Evolutionary conservation across 2,113 vertebrate species (phyloP), one percentile per base, ranked within the genome.

Genomic region (Sturnira hondurensis): DNA sequence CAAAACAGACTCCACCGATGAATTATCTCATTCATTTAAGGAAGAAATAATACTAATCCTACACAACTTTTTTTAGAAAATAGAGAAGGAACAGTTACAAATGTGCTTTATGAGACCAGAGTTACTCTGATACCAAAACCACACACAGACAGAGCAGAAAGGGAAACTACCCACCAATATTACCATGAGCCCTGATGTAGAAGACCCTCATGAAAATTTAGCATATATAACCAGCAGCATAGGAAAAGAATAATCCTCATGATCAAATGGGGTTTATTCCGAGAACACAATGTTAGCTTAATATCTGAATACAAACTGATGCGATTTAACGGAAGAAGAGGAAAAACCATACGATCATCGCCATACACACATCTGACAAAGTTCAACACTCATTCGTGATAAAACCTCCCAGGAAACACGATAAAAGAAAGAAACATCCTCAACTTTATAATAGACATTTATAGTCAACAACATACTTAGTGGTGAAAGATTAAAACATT

Each of bases 321-420:
- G 24, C 13, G 26, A 86, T 67, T 74, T 83, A 94, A 89, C 4
- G 74, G 43, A 93, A 89, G 77, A 85, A 95, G 47, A 86, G 92
- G 22, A 92, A 52, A 92, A 83, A 41, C 36, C n/a, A 56, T 54
- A 45, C 31, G 9, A 74, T 83, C 19, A n/a, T 65, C 50, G 93
- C 50, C 28, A 52, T 4, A 78, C 77, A 54, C 26, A 26, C 31
- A 31, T 85, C 41, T 93, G 71, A 84, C 5, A 89, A 94, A 96
- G 84, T 85, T 63, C 28, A 56, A 47, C 5, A 54, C 13, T 43
- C 36, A 73, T 65, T 88, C 4, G 43, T 36, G 41, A 84, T 47
- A 54, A 94, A 92, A 73, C 36, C 33, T 77, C 12, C 36, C 50
- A 45, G 65, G 7, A 45, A 63, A 71, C 26, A 93, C 20, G 74